Conservation (phyloP, 2,888 invertebrate species). For the Brenthis daphne region DNA sequence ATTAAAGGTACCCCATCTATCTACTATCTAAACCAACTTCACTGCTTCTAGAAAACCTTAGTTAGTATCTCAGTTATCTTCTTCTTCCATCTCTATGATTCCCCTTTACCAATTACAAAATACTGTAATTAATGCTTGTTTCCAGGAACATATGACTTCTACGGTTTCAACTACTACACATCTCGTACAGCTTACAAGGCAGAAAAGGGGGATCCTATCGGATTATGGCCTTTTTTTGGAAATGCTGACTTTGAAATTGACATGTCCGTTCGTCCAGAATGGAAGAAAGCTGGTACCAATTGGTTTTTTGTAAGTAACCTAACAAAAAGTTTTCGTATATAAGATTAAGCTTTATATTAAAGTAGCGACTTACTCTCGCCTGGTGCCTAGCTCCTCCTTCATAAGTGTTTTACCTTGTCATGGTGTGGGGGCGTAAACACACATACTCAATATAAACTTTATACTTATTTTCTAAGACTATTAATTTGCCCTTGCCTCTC, state of each 20-base stretch:
- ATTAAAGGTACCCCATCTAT: conserved; percentile 50
- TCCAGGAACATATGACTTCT: conserved; percentile 80
- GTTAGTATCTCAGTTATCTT: too few relatives aligned
- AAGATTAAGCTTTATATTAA: background rate
- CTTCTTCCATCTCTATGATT: too few relatives aligned
- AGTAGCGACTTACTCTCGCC: too few relatives aligned
- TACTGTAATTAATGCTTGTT: background rate
- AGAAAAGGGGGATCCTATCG: conserved; percentile 45
- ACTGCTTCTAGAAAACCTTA: background rate
- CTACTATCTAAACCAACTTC: background rate
- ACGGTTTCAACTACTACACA: conserved; percentile 85
- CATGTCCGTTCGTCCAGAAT: conserved; percentile 38
- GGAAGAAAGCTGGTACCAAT: conserved; percentile 38
- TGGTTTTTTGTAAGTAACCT: conserved; percentile 48
- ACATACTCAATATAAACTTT: too few relatives aligned
- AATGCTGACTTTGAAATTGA: conserved; percentile 26
- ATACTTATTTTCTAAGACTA: too few relatives aligned
- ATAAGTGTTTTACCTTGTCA: too few relatives aligned
- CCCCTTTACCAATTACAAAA: background rate
- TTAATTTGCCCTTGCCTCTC: too few relatives aligned
- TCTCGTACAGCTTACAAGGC: conserved; percentile 56
- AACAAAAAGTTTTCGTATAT: background rate
- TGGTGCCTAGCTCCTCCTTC: too few relatives aligned
- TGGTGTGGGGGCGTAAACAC: too few relatives aligned
- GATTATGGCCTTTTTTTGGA: conserved; percentile 22